These are phyloP conservation scores for Deilephila porcellus DNA, from an alignment of 2,888 invertebrate species.

Conservation along the genomic window DNA sequence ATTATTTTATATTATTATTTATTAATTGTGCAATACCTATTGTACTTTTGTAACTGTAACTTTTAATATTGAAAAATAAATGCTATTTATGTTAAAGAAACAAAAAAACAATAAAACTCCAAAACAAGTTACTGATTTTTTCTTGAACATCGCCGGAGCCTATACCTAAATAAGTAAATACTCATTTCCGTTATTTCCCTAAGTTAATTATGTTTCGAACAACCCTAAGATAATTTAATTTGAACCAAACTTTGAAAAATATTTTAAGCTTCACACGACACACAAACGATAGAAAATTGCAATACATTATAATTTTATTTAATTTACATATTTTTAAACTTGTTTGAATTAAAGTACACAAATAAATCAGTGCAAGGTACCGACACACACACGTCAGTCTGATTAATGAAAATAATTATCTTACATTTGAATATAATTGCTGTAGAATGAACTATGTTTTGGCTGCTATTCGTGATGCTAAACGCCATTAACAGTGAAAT, in stretches of 20 bases:
- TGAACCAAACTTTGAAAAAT: too few species aligned
- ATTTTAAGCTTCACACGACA: too few species aligned
- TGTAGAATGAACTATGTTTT: background rate
- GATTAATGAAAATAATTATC: background rate
- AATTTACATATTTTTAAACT: background rate
- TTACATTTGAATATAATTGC: conserved; percentile 9
- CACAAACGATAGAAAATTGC: too few species aligned
- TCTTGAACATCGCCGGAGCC: conserved; percentile 17
- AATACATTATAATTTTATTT: too few species aligned
- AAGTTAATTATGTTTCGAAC: background rate
- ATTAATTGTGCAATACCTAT: conserved; percentile 80
- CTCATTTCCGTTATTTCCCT: background rate
- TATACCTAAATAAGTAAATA: background rate
- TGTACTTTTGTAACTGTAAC: conserved; percentile 83
- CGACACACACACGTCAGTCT: background rate
- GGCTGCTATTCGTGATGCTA: background rate
- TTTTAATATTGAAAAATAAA: conserved; percentile 82
- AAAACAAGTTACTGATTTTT: conserved; percentile 71
- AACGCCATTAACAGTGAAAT: background rate
- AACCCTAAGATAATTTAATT: too few species aligned
- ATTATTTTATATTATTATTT: conserved; percentile 83
- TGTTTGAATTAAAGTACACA: background rate
- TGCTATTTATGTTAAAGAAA: conserved; percentile 84
- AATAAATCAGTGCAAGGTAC: background rate
- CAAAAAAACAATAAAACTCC: conserved; percentile 83